Evolutionary conservation across 2,888 invertebrate genomes (phyloP), one percentile per base, ranked within the genome.

Genomic region (Disparrhopalites patrizii): DNA sequence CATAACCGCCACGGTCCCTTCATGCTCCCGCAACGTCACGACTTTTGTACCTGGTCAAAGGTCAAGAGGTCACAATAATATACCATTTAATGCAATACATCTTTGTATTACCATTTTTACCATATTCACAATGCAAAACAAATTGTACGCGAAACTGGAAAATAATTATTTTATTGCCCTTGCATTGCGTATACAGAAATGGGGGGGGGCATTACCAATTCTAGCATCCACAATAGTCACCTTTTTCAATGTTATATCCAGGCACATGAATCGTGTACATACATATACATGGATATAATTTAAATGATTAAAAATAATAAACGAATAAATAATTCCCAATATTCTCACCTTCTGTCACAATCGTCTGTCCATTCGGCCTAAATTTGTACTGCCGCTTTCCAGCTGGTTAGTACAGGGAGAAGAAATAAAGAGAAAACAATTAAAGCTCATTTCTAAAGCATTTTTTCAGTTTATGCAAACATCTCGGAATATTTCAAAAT

Each of bases 1-100:
- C 28, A 68, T 68, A 3, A 75, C 57, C 0, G 73, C 70, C 1
- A 75, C 68, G 18, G 73, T 52, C 3, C 75, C 72, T 65, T 73
- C 72, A 27, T 70, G 67, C 28, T 73, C 71, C 50, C 69, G 69
- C 7, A 73, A 33, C 1, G 65, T 69, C 33, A 40, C 31, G 7
- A 73, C 71, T n/a, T 68, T 33, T 47, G 55, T 57, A 3, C 67
- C 68, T 69, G 8, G 23, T 23, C 7, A 54, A 3, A 54, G n/a
- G n/a, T n/a, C n/a, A n/a, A n/a, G n/a, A n/a, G n/a, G n/a, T n/a
- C n/a, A n/a, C n/a, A n/a, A n/a, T n/a, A n/a, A n/a, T n/a, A n/a
- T n/a, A n/a, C n/a, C n/a, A n/a, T n/a, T n/a, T n/a, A n/a, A n/a
- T n/a, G n/a, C n/a, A n/a, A n/a, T n/a, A n/a, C n/a, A n/a, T n/a